Base-by-base conservation (phyloP, 1,140 invertebrate genomes). In the Zaprionus inermis region DNA sequence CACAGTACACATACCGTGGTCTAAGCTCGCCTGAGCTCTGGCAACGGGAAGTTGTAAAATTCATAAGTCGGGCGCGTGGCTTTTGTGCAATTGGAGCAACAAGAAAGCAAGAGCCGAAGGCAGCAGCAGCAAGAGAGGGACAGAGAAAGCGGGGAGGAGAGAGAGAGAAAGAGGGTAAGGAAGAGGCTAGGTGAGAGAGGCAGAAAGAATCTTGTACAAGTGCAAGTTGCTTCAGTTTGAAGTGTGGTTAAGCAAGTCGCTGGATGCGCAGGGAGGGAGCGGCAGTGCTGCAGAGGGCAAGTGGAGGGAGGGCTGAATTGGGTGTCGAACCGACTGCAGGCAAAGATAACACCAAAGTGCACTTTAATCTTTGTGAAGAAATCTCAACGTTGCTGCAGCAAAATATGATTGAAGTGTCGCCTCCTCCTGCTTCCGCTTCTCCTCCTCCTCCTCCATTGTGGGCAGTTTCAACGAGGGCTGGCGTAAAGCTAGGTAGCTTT, bases 281-380 rank as follows among this genome's bases (percentile, higher is more conserved):
- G 5, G 22, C 10, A 34, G 52, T 4, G 7, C 1, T 3, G 30
- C 6, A 20, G 57, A 6, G n/a, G 22, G n/a, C 9, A 20, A 51
- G 9, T 16, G 16, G 16, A 28, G 7, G 7, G 34, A 5, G 18
- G 32, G n/a, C 38, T 64, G 65, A 58, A 75, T 74, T 64, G 72
- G 66, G 74, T 72, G 67, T 78, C 54, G 72, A 86, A 72, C 60
- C 72, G 78, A 82, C 79, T 82, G 68, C 52, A 58, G 60, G 81
- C 64, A 73, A 73, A 89, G 83, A 88, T 88, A 83, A 88, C 83
- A 88, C 67, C 81, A 83, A 89, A 89, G 84, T 89, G 83, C 83
- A 88, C 83, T 88, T 88, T 88, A 89, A 88, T 88, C 83, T 83
- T 72, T 89, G 79, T 75, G 73, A 81, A 74, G 67, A 83, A 88